Evolutionary conservation across 1,140 invertebrate genomes (phyloP), one percentile per base, ranked within the genome.

Genomic region (Rhyzopertha dominica): DNA sequence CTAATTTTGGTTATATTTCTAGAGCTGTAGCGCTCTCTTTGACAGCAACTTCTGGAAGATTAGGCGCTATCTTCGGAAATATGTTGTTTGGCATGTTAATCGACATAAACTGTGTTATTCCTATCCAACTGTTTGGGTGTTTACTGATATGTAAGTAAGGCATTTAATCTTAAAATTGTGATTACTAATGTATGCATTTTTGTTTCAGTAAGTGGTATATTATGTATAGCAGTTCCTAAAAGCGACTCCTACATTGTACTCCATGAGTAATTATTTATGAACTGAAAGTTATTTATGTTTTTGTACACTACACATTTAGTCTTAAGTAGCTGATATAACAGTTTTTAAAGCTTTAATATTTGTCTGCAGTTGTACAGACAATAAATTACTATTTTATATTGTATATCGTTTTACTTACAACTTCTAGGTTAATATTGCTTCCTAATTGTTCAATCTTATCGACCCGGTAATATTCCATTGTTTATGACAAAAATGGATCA

Each of bases 51-150:
- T 70, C 70, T 44, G 75, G 75, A 3, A 62, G 75, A 12, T 57
- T 76, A 20, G 75, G 75, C 12, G 74, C 75, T 7, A 74, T 77
- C 47, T 69, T 75, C 4, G 75, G 75, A 20, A 77, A 76, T 59
- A 66, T 77, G 22, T 59, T 73, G 13, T 76, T 77, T 57, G 75
- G 75, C 2, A 62, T 70, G 1, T 63, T 76, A 12, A 69, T 77
- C 14, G 75, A 77, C 56, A 53, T 74, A 29, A 66, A 75, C 51
- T 77, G 74, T 61, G 49, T 69, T 30, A 67, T 75, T 40, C 73
- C 74, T 13, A 74, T 76, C 2, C 74, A 75, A 43, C 70, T 74
- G 51, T 75, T 75, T 47, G 74, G 74, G 18, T 61, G 62, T 7
- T 49, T 75, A 31, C 67, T 76, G 22, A 74, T 76, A 44, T 66